Base-by-base conservation (phyloP, 2,113 vertebrate species). In the Epinephelus lanceolatus region DNA sequence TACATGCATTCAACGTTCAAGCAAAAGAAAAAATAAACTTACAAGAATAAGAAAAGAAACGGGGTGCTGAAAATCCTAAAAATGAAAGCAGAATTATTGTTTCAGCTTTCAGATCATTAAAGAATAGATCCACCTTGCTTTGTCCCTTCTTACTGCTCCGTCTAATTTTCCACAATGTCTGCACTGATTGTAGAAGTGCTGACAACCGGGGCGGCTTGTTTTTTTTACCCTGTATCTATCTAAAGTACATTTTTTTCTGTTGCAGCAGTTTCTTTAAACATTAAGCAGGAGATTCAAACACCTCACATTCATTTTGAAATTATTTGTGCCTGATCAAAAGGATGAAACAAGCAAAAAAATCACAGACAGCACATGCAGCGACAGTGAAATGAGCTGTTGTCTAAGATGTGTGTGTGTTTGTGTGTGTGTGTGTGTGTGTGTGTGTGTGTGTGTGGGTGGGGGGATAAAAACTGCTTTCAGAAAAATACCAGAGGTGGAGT, bases 81-180 rank as follows among this genome's bases (percentile, higher is more conserved):
- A 82, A 82, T 69, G 6, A 73, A 85, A 86, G 68, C 49, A 42
- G 18, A 88, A 85, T 84, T 81, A 86, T 83, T 90, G 73, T 81
- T 89, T 86, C 53, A 76, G 80, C 62, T 84, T 78, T 88, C 37
- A 76, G 79, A 91, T 85, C 76, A 87, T 89, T 81, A 87, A 83
- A 88, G 19, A 80, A 71, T 21, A 81, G 52, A 86, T 75, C 42
- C 45, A 59, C 69, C 59, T 30, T 49, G 37, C 73, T 85, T 82
- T 79, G 60, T 81, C 70, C 30, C 45, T 40, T 59, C 11, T 74
- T n/a, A 66, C 61, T 12, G 19, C 40, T 81, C 56, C 13, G 15
- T 40, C 37, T 87, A 84, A 78, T 91, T 84, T 80, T 68, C 37
- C 61, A 80, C 81, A 69, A 60, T 82, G 79, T 77, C 66, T 76